Conservation (phyloP, 1,140 invertebrate species). For the Meloidogyne hapla region DNA sequence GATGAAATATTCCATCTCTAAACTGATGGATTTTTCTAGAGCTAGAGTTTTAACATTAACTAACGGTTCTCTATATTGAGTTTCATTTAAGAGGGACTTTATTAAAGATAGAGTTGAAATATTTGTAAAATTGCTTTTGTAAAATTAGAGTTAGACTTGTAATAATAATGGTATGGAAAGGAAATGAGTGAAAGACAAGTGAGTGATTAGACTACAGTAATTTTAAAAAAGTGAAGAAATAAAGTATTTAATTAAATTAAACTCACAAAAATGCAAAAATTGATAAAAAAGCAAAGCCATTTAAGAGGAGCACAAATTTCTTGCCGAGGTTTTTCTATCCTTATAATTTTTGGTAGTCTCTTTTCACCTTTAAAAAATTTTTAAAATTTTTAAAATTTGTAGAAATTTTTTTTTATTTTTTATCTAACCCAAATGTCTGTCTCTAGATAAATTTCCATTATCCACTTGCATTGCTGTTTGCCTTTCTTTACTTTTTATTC, state of each 20-base stretch:
- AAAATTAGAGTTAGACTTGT: no score
- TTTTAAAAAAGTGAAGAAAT: neutral
- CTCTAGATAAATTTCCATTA: neutral
- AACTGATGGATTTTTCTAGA: no score
- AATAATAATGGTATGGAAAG: no score
- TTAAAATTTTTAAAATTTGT: conserved; percentile 5
- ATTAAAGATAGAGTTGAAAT: no score
- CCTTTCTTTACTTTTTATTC: neutral
- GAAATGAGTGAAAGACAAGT: no score
- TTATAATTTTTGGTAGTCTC: neutral
- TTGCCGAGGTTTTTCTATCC: conserved; percentile 52
- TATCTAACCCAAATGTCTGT: neutral
- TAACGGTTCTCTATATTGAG: no score
- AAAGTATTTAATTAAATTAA: neutral
- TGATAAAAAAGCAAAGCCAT: conserved; percentile 61
- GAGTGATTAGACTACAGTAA: neutral
- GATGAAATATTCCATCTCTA: no score
- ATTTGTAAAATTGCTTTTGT: no score
- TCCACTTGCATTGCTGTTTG: conserved; percentile 11
- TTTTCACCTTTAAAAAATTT: neutral
- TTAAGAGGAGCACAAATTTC: conserved; percentile 63
- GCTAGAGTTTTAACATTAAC: no score
- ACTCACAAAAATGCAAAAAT: conserved; percentile 64
- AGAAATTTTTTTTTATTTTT: no score
- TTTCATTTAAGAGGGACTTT: no score